Base-by-base conservation (phyloP, 2,113 vertebrate genomes). In the Callocephalon fimbriatum region DNA sequence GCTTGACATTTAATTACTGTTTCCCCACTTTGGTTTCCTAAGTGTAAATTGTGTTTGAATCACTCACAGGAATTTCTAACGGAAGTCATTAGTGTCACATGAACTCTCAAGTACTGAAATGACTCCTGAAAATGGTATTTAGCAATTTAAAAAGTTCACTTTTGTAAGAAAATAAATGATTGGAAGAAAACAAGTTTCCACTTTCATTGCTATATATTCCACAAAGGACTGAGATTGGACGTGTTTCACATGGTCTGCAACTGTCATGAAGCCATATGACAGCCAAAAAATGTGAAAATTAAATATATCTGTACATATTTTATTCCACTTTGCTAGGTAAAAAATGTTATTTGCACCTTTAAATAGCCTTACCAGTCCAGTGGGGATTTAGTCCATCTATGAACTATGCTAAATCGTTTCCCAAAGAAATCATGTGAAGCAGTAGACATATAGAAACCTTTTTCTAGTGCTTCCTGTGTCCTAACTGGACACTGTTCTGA, bases 311-410 rank as follows among this genome's bases (percentile, higher is more conserved):
- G 27, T 50, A 45, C 32, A 6, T 76, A 48, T 68, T 97, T 93
- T 76, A 66, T 92, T 95, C 92, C 59, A 50, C 38, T 91, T 95
- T 88, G 31, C 67, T 95, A 25, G 54, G 67, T 86, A 80, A 94
- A 37, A 88, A 88, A 70, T 11, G 8, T 83, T 96, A 44, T 78
- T 88, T 94, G 91, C 79, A 92, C 83, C 83, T 95, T 92, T 56
- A 92, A 92, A 86, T 32, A 47, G 20, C 47, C 51, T 86, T 92
- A 80, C 29, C 74, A 20, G 68, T 77, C 72, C 59, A 44, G 25
- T 40, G 93, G 72, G 68, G 47, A 86, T 95, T 94, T 94, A 84
- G 72, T 66, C 54, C 66, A 37, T 95, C 68, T 67, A 45, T 81
- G 91, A 95, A 80, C 50, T 86, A 51, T 74, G 72, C 35, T 77